Conservation (phyloP, 2,797 vertebrate genomes). For the Hipposideros larvatus region DNA sequence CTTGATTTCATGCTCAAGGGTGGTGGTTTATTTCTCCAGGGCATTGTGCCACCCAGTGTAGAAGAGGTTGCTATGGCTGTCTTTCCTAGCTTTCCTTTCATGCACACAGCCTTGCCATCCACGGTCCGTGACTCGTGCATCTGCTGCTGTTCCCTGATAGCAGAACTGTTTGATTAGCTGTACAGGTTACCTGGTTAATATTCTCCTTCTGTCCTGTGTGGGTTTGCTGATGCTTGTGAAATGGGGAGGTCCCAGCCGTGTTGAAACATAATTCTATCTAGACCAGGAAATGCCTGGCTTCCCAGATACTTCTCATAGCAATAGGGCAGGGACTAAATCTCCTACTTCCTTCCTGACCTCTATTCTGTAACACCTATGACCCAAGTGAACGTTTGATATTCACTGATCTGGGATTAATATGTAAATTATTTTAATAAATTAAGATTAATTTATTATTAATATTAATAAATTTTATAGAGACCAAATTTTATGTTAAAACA, state of each 20-base stretch:
- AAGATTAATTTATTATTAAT: too few relatives aligned
- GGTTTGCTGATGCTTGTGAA: slow-evolving; percentile 51
- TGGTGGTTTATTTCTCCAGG: slow-evolving; percentile 52
- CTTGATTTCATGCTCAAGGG: slow-evolving; percentile 59
- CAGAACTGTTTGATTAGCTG: not conserved
- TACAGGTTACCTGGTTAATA: slow-evolving; percentile 51
- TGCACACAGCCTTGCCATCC: not conserved
- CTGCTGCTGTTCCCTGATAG: not conserved
- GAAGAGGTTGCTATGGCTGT: not conserved
- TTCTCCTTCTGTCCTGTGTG: slow-evolving; percentile 16
- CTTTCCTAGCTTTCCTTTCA: slow-evolving; percentile 49
- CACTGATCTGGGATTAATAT: slow-evolving; percentile 1
- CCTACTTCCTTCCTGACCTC: slow-evolving; percentile 66
- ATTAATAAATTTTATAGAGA: not conserved
- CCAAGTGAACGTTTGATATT: slow-evolving; percentile 25
- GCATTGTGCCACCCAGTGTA: not conserved
- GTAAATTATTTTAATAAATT: too few relatives aligned
- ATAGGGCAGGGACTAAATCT: slow-evolving; percentile 53
- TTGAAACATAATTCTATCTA: slow-evolving; percentile 51
- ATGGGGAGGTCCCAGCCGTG: not conserved
- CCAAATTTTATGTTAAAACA: not conserved
- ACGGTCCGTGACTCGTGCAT: slow-evolving; percentile 17
- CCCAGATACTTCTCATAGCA: slow-evolving; percentile 67
- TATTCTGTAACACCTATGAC: slow-evolving; percentile 46
- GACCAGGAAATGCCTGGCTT: slow-evolving; percentile 71